Conservation (phyloP, 1,140 invertebrate species). For the Drosophila eugracilis region DNA sequence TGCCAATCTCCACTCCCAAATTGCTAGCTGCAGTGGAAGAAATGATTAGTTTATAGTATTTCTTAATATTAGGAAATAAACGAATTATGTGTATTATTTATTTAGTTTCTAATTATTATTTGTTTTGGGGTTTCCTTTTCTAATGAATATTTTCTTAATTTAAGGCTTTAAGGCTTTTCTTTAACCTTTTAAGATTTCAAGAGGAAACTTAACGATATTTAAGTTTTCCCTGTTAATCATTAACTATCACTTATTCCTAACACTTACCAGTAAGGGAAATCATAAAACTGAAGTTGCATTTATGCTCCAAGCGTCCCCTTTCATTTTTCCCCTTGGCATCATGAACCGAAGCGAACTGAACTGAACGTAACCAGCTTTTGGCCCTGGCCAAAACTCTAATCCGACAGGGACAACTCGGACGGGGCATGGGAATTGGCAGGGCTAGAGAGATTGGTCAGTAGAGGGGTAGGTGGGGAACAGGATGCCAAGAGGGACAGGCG, state of each 20-base stretch:
- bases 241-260: no score
- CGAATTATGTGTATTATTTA: no score
- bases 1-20: conserved; percentile 1
- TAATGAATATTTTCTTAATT: no score
- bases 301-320: conserved; percentile 16
- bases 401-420: conserved; percentile 49
- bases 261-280: conserved; percentile 24
- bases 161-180: no score
- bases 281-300: conserved; percentile 38
- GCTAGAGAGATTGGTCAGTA: conserved; percentile 21
- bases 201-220: no score
- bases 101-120: no score
- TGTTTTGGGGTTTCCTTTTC: no score
- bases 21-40: conserved; percentile 5
- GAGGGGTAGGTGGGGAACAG: not conserved
- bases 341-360: conserved; percentile 24
- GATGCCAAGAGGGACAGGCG: not conserved
- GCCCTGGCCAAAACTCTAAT: conserved; percentile 51
- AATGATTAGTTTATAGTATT: not conserved
- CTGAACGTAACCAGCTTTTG: conserved; percentile 50
- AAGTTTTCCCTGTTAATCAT: no score
- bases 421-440: conserved; percentile 44
- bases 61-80: not conserved
- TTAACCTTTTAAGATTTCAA: no score
- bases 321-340: not conserved